Evolutionary conservation across 2,888 invertebrate species (phyloP), one percentile per base, ranked within the genome.

Genomic region (Lagria hirta): DNA sequence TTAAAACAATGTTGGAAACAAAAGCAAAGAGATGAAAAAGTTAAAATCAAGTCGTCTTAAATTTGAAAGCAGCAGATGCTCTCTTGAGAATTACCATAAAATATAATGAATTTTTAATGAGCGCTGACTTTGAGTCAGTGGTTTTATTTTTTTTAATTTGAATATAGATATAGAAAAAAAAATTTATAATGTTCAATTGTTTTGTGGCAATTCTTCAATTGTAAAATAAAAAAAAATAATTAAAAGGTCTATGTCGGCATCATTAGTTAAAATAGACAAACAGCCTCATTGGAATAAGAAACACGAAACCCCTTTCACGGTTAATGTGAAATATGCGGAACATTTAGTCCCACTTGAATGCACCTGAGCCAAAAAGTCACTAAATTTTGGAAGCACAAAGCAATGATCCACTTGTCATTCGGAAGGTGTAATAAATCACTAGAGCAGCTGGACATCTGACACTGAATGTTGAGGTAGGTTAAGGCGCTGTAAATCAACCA

Each of bases 91-190:
- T 57, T 53, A 55, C 48, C 52, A 57, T 55, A 52, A 50, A 50
- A 48, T 42, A 49, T 57, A 57, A 57, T 53, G 57, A 57, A 55
- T 57, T 57, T 57, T 52, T 57, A 57, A 57, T 55, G 56, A 48
- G 44, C 17, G 47, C 43, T 13, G 13, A 30, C 40, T 30, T 30
- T n/a, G n/a, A n/a, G n/a, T n/a, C n/a, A n/a, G n/a, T n/a, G n/a
- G n/a, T n/a, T n/a, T n/a, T n/a, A n/a, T n/a, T n/a, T n/a, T n/a
- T n/a, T n/a, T n/a, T n/a, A n/a, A n/a, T n/a, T n/a, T n/a, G n/a
- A n/a, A n/a, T n/a, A n/a, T n/a, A n/a, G n/a, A n/a, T n/a, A n/a
- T n/a, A n/a, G n/a, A n/a, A n/a, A n/a, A n/a, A n/a, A n/a, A n/a
- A n/a, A n/a, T n/a, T n/a, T n/a, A 18, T 18, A 5, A 6, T 18